Percentiles rank a stretch among this genome's conserved stretches.
phyloP scores from a whole-genome alignment of 2,888 invertebrate species.

The Nyleta sp. region DNA sequence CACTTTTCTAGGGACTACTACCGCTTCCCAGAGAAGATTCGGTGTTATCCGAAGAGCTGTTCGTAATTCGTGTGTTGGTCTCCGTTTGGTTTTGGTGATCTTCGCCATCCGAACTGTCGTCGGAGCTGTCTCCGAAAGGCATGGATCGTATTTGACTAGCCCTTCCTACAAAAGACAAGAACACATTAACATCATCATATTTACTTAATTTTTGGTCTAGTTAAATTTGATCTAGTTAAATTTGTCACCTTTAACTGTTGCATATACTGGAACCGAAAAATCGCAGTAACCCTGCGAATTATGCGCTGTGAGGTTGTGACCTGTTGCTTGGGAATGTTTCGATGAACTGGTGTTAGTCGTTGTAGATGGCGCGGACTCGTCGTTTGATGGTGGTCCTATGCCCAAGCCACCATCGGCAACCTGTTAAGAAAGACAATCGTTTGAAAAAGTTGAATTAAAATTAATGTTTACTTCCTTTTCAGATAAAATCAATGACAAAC shows the following conservation, averaged over 20 bases:
- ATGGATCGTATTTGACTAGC: slow-evolving; percentile 98
- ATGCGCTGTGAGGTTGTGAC: slow-evolving; percentile 80
- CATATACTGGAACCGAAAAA: slow-evolving; percentile 97
- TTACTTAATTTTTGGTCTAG: too few species aligned
- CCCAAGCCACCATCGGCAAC: slow-evolving; percentile 81
- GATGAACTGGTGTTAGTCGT: slow-evolving; percentile 77
- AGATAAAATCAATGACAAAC: too few species aligned
- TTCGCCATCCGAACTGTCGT: slow-evolving; percentile 97
- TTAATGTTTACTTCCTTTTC: too few species aligned
- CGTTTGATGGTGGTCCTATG: slow-evolving; percentile 79
- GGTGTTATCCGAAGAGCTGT: slow-evolving; percentile 84
- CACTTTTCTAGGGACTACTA: slow-evolving; percentile 93
- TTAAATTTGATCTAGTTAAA: too few species aligned
- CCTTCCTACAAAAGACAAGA: slow-evolving; percentile 82
- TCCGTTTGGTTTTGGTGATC: slow-evolving; percentile 85
- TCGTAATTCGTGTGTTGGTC: slow-evolving; percentile 83
- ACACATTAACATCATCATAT: too few species aligned
- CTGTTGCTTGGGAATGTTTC: slow-evolving; percentile 80
- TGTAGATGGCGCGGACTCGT: slow-evolving; percentile 78
- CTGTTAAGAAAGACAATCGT: slow-evolving; percentile 63
- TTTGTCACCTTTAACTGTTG: slow-evolving; percentile 94
- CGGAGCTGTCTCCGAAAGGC: slow-evolving; percentile 97
- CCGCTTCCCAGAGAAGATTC: slow-evolving; percentile 87
- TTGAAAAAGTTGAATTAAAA: too few species aligned
- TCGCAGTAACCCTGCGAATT: slow-evolving; percentile 92